Evolutionary conservation across 2,797 vertebrate species (phyloP), one percentile per base, ranked within the genome.

Genomic region (Phataginus tricuspis): DNA sequence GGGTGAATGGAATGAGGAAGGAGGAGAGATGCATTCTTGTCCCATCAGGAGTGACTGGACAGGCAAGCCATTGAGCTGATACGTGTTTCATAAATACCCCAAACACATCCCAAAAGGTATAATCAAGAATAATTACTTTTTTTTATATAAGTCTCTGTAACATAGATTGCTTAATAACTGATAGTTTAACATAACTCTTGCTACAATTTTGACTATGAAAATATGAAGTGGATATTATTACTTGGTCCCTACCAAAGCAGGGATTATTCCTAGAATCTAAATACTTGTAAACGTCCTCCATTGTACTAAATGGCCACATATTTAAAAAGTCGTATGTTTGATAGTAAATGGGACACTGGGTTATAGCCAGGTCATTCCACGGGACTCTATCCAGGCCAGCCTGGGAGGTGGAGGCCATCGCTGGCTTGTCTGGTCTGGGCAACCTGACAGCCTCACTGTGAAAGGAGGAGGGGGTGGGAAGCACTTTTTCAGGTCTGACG

Each of bases 271-370:
- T 77, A 45, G 57, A 63, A 57, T 29, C 29, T 15, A 34, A n/a
- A n/a, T 27, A 25, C 15, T 37, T 82, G 1, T 55, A 53, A 91
- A 45, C 21, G 55, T 92, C 69, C 42, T 53, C 45, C 88, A 89
- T 71, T 82, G 51, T 3, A 68, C 10, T n/a, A 86, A 25, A 45
- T 12, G 16, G 23, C 21, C 49, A 83, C 37, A 71, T 14, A 59
- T 31, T 66, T 82, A 94, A 86, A 94, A 13, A 55, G 86, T 25
- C 57, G 71, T 61, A 59, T 13, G 39, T 77, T 34, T 34, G 34
- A 72, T 2, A 74, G 9, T 21, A 12, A 42, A 16, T 66, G 7
- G 45, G 4, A 39, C 31, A 59, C 0, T 53, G 51, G 23, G 4
- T 39, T 59, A 71, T 78, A 59, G 11, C 21, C 74, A 82, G 19